These are phyloP conservation scores for Columba livia DNA, from an alignment of 2,113 vertebrate genomes.

Conservation along the genomic window DNA sequence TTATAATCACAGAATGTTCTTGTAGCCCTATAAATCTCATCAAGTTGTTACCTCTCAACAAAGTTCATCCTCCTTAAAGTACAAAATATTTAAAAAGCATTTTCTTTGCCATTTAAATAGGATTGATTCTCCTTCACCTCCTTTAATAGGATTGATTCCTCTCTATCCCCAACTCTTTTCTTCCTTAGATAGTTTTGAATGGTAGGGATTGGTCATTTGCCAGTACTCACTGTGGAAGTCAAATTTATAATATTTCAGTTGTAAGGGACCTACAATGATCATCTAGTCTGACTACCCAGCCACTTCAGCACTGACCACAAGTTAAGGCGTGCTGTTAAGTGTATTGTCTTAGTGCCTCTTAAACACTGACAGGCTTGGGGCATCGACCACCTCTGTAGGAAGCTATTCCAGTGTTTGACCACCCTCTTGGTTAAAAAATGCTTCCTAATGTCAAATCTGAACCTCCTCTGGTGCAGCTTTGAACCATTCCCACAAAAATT, in stretches of 20 bases:
- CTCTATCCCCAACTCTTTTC: neutral
- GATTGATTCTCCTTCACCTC: neutral
- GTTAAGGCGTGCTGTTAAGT: too few relatives aligned
- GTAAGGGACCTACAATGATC: too few relatives aligned
- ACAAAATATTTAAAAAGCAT: neutral
- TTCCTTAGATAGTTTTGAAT: neutral
- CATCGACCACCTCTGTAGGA: too few relatives aligned
- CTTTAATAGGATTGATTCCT: neutral
- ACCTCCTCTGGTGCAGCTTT: too few relatives aligned
- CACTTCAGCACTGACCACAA: too few relatives aligned
- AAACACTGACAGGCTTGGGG: too few relatives aligned
- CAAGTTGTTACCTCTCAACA: neutral
- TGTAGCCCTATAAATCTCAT: fast-evolving
- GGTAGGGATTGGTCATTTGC: neutral
- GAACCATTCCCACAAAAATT: too few relatives aligned
- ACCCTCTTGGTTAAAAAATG: too few relatives aligned
- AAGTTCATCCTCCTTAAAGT: neutral
- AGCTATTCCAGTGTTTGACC: too few relatives aligned
- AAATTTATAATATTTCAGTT: neutral
- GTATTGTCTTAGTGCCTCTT: too few relatives aligned
- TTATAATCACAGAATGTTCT: neutral
- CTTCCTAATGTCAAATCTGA: too few relatives aligned
- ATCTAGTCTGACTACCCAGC: too few relatives aligned
- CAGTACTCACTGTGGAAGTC: neutral
- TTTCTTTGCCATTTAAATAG: neutral